Conservation (phyloP, 1,140 invertebrate species). For the Drosophila teissieri region DNA sequence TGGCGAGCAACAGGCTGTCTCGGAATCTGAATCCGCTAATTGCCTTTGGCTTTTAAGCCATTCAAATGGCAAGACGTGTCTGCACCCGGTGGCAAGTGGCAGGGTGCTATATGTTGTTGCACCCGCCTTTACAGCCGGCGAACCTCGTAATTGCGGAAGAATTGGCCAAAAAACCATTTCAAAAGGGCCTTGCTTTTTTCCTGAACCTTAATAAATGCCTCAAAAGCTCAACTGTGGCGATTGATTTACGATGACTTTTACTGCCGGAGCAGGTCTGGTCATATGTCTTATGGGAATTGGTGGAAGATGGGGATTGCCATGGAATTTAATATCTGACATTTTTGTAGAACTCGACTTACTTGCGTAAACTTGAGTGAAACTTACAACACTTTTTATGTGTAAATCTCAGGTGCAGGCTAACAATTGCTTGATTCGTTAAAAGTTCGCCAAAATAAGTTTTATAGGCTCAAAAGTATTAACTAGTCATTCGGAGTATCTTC, state of each 20-base stretch:
- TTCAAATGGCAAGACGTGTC: conserved; percentile 44
- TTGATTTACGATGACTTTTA: conserved; percentile 65
- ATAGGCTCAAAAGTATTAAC: too few species aligned
- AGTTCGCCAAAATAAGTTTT: too few species aligned
- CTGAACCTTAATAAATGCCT: conserved; percentile 5
- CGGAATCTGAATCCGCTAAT: conserved; percentile 60
- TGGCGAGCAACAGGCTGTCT: conserved; percentile 44
- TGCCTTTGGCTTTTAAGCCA: conserved; percentile 67
- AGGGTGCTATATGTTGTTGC: conserved; percentile 6
- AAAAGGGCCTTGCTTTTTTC: conserved; percentile 3
- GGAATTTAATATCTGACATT: neutral
- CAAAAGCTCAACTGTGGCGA: conserved; percentile 20
- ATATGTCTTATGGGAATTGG: conserved; percentile 18
- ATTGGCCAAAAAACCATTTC: conserved; percentile 1
- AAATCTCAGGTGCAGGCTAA: too few species aligned
- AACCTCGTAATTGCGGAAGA: conserved; percentile 34
- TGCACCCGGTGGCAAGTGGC: neutral
- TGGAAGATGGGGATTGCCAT: neutral
- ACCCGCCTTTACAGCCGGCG: conserved; percentile 15
- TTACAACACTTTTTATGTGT: neutral
- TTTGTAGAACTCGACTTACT: neutral
- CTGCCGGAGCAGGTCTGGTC: conserved; percentile 1
- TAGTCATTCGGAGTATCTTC: too few species aligned
- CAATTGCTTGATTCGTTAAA: too few species aligned
- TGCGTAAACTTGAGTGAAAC: too few species aligned